These are phyloP conservation scores for Pandion haliaetus DNA, from an alignment of 2,113 vertebrate genomes.

Conservation along the genomic window DNA sequence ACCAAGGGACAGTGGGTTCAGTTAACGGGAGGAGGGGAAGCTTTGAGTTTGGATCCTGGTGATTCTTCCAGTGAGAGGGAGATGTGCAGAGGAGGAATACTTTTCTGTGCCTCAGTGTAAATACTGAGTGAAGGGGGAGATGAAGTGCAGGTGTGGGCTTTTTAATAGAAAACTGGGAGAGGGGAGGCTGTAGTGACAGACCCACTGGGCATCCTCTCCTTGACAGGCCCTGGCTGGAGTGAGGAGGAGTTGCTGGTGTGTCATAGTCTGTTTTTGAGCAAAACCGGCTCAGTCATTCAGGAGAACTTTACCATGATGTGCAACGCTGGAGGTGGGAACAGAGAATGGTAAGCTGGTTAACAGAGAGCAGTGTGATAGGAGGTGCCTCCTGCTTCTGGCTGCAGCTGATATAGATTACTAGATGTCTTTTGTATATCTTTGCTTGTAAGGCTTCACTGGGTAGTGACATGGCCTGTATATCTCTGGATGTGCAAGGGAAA, in stretches of 20 bases:
- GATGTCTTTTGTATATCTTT: background rate
- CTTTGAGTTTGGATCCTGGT: background rate
- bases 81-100: background rate
- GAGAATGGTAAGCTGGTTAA: background rate
- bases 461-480: no score
- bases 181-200: background rate
- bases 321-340: fast-evolving
- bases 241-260: background rate
- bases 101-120: background rate
- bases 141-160: background rate
- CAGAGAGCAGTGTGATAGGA: background rate
- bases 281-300: background rate
- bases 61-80: background rate
- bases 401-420: background rate
- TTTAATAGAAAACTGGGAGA: background rate
- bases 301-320: background rate
- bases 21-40: fast-evolving
- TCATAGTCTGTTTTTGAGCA: background rate
- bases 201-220: background rate
- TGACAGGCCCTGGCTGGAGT: background rate
- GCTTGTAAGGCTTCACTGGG: background rate
- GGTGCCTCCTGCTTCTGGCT: background rate
- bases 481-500: background rate
- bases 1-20: background rate
- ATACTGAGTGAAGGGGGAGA: background rate